Evolutionary conservation across 2,797 vertebrate species (phyloP), one percentile per base, ranked within the genome.

Genomic region (Liparis tanakae): DNA sequence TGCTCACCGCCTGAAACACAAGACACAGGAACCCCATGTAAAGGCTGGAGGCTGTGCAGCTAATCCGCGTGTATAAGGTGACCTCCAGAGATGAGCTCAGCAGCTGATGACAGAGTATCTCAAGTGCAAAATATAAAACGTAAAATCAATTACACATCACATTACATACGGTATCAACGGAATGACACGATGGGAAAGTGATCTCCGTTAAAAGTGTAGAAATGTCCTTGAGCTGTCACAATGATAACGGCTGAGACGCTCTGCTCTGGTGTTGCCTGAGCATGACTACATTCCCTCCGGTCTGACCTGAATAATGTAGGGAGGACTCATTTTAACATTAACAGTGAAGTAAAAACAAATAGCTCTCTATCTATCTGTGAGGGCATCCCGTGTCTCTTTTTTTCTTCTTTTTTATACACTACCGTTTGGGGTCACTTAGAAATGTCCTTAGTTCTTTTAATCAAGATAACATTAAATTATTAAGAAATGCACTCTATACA

Each of bases 1-100:
- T 67, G 54, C 55, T 66, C 67, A 60, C 46, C 50, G 43, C 50
- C 55, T 72, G 13, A 78, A 79, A 87, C 79, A 84, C 84, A 46
- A 75, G 20, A 84, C 30, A 66, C 10, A 72, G 68, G 41, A 55
- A 72, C 7, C n/a, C 63, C 17, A 53, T 14, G 34, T 56, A 54
- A 56, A 67, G 39, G 56, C 30, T 51, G 22, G 60, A 70, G 43
- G 7, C 50, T 62, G 7, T 22, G 25, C 8, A 14, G 46, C 0
- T 65, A 72, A 73, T 54, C 66, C 13, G 48, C 62, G 77, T 74
- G 67, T 39, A 36, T 36, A 41, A 74, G 30, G 59, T 61, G 63
- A 70, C 70, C 67, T 68, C n/a, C 14, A 51, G 41, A 66, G 50
- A 34, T 22, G 34, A 30, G 54, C 12, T 53, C 20, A 30, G 55